These are phyloP conservation scores for Drosophila leonis DNA, from an alignment of 2,888 invertebrate species.

Conservation along the genomic window DNA sequence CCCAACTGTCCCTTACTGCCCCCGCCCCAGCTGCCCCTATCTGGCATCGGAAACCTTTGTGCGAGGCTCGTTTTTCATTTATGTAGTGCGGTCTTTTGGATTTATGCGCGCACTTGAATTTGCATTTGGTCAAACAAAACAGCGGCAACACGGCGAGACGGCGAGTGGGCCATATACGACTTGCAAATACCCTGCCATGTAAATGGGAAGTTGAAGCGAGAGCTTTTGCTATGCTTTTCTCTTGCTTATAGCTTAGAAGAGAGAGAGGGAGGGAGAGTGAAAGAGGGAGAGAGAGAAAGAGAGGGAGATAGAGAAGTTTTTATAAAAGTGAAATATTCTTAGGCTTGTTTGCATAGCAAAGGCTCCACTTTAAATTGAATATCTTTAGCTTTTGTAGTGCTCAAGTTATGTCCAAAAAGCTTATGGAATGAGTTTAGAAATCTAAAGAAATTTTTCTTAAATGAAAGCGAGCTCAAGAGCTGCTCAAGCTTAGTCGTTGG, in stretches of 20 bases:
- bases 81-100: slow-evolving; percentile 68
- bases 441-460: neutral
- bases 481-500: neutral
- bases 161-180: neutral
- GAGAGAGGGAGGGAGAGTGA: no score
- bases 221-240: no score
- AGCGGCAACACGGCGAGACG: neutral
- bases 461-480: neutral
- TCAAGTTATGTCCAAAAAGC: no score
- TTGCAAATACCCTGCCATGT: neutral
- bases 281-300: neutral
- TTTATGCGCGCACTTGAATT: slow-evolving; percentile 78
- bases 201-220: no score
- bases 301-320: neutral
- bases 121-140: slow-evolving; percentile 67
- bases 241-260: no score
- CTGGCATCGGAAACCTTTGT: slow-evolving; percentile 5
- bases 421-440: neutral
- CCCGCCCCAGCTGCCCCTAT: neutral
- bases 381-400: neutral
- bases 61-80: slow-evolving; percentile 43
- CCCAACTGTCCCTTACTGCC: neutral
- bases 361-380: neutral
- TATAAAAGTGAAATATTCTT: no score
- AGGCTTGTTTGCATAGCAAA: neutral